phyloP scores from a whole-genome alignment of 2,113 vertebrate species.

The Garra rufa region DNA sequence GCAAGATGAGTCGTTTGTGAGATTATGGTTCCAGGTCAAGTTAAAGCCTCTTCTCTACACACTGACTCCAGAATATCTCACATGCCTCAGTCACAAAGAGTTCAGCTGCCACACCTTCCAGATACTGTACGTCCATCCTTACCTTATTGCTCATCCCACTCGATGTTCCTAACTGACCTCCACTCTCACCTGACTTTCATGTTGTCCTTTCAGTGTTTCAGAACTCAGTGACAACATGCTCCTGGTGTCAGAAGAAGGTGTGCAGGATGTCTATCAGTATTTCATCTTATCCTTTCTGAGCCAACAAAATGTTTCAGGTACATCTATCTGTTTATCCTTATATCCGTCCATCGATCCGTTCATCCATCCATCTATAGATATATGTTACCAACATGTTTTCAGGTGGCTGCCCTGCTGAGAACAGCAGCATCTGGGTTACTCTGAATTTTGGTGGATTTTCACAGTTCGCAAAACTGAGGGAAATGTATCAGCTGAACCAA shows the following conservation, averaged over 20 bases:
- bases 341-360: background rate
- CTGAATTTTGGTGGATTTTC: conserved; percentile 56
- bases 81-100: conserved; percentile 76
- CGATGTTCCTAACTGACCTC: background rate
- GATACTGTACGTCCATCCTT: conserved; percentile 67
- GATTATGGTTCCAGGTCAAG: conserved; percentile 75
- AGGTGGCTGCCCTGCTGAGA: conserved; percentile 45
- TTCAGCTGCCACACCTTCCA: conserved; percentile 77
- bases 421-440: conserved; percentile 53
- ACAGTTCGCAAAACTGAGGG: conserved; percentile 31
- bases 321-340: background rate
- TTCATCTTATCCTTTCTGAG: conserved; percentile 70
- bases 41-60: conserved; percentile 68
- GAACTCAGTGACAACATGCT: conserved; percentile 60
- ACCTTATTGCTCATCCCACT: background rate
- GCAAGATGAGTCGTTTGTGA: conserved; percentile 66
- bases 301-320: conserved; percentile 65
- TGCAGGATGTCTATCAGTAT: conserved; percentile 59
- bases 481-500: conserved; percentile 52
- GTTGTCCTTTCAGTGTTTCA: conserved; percentile 63
- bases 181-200: background rate
- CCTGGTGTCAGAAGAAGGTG: conserved; percentile 37
- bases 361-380: background rate
- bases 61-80: conserved; percentile 62
- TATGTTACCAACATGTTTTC: background rate